Base-by-base conservation (phyloP, 2,113 vertebrate species). In the Scolopax mira region DNA sequence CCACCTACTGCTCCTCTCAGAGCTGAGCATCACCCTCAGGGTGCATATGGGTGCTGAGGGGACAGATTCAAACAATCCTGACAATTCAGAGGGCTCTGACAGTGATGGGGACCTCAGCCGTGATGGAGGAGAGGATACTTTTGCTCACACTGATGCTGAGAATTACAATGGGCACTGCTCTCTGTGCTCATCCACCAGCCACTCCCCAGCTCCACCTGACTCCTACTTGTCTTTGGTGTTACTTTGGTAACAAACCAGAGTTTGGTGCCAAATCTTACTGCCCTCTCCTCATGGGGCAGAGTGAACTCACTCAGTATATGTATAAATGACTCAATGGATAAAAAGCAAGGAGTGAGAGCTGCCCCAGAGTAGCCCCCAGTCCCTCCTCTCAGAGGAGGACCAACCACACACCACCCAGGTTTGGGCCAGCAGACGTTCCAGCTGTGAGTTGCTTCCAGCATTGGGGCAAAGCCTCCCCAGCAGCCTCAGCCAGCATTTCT, bases 371-470 rank as follows among this genome's bases (percentile, higher is more conserved):
- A 72, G 27, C 6, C 4, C 19, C 14, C 9, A 35, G 13, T 10
- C 17, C 39, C 65, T 18, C 1, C 21, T 57, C 33, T 35, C 3
- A 0, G 10, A 48, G 16, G 3, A 18, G 31, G 3, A n/a, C 33
- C 14, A 65, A 7, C 33, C 30, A 57, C 25, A 13, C 39, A 54
- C 19, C 15, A 35, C 19, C 25, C 18, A 66, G 10, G 17, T 61
- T 22, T 61, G 61, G 30, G 33, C 8, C 44, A 52, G 49, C 0
- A 0, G 18, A 78, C 31, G 16, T 62, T 19, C 55, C 19, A 21
- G 18, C 25, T 61, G n/a, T 1, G 1, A 69, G 25, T 12, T 4
- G 1, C 22, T 69, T 51, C n/a, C 28, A 58, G 2, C 4, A 10
- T 1, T 1, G 1, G 14, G 35, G 17, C 10, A 80, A 81, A 83